phyloP scores from a whole-genome alignment of 1,140 invertebrate genomes.

The Cataglyphis hispanica region DNA sequence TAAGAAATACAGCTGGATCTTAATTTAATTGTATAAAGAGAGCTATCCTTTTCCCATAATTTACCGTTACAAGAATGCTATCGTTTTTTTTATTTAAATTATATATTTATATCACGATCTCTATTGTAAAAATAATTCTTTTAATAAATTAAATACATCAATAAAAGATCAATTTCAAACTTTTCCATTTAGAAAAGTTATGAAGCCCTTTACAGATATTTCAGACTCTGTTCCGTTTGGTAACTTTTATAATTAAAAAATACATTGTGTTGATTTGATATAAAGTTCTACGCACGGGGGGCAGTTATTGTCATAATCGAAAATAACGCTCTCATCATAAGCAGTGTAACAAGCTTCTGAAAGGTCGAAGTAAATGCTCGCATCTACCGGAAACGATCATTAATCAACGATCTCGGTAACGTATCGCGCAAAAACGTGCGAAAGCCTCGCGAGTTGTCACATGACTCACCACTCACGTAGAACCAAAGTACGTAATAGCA shows the following conservation, averaged over 20 bases:
- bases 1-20: conserved; percentile 21
- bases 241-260: conserved; percentile 37
- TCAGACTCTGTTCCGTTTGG: not conserved
- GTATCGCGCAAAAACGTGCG: conserved; percentile 80
- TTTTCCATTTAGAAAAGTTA: not conserved
- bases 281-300: not conserved
- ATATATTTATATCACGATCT: not conserved
- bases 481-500: conserved; percentile 69
- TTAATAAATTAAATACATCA: not conserved
- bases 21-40: conserved; percentile 28
- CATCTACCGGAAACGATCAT: conserved; percentile 77
- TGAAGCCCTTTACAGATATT: not conserved
- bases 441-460: conserved; percentile 72
- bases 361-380: conserved; percentile 31
- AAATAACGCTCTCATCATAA: conserved; percentile 48
- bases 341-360: not conserved
- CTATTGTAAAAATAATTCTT: not conserved
- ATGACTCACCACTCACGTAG: conserved; percentile 73
- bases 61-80: not conserved
- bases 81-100: not conserved
- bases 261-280: not conserved
- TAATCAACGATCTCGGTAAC: conserved; percentile 77
- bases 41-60: not conserved
- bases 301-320: conserved; percentile 29
- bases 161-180: not conserved